Evolutionary conservation across 2,888 invertebrate species (phyloP).

Genomic region (Idaea aversata): DNA sequence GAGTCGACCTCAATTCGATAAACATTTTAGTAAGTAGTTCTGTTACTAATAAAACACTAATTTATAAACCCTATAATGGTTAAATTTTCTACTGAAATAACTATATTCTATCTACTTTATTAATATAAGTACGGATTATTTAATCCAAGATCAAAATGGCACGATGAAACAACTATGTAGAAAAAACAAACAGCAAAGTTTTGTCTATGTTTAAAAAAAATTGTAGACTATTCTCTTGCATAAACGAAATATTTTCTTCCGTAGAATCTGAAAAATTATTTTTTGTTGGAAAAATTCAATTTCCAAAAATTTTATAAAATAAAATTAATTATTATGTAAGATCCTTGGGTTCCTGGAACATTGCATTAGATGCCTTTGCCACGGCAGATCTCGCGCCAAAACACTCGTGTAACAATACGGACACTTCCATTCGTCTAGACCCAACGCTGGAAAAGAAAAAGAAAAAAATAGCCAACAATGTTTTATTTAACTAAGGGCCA

Average conservation of each 20-base stretch:
- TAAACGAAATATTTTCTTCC: background rate
- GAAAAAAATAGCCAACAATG: background rate
- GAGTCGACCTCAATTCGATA: too few relatives aligned
- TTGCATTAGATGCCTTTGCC: conserved; percentile 90
- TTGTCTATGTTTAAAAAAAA: too few relatives aligned
- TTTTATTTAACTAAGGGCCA: too few relatives aligned
- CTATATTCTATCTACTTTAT: background rate
- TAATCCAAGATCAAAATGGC: background rate
- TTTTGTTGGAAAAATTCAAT: background rate
- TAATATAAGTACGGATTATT: background rate
- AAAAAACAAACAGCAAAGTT: too few relatives aligned
- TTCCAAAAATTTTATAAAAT: background rate
- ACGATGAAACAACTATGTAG: background rate
- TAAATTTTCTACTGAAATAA: background rate
- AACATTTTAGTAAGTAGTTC: too few relatives aligned
- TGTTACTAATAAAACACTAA: background rate
- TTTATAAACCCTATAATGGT: background rate
- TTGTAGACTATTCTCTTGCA: too few relatives aligned
- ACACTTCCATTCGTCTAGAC: conserved; percentile 87
- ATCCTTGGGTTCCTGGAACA: conserved; percentile 70
- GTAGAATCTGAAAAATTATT: background rate
- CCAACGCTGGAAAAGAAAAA: conserved; percentile 49
- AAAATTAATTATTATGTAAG: conserved; percentile 30
- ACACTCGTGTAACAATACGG: conserved; percentile 92
- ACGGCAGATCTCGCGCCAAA: conserved; percentile 87